These are phyloP conservation scores for Phlogophora meticulosa DNA, from an alignment of 2,888 invertebrate genomes.

Conservation along the genomic window DNA sequence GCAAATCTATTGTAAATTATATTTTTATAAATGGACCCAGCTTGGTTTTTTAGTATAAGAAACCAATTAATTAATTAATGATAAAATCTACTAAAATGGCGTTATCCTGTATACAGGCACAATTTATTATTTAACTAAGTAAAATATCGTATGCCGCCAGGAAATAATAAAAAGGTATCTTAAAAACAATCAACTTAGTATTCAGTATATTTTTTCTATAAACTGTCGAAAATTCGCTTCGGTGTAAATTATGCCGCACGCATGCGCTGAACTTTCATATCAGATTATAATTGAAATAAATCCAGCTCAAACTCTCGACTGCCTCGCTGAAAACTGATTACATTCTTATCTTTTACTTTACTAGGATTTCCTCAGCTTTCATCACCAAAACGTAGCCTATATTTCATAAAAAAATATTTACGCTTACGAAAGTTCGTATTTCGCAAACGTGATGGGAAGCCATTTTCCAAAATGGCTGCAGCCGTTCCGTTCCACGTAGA, in stretches of 20 bases:
- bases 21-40: conserved; percentile 6
- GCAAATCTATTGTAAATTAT: conserved; percentile 14
- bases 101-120: background rate
- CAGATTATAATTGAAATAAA: conserved; percentile 90
- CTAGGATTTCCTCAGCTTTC: conserved; percentile 62
- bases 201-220: background rate
- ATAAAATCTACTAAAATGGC: background rate
- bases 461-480: conserved; percentile 67
- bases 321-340: conserved; percentile 83
- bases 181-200: background rate
- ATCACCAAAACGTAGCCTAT: conserved; percentile 32
- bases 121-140: too few species aligned
- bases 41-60: background rate
- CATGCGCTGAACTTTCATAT: conserved; percentile 82
- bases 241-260: conserved; percentile 81
- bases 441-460: conserved; percentile 28
- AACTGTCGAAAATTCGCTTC: conserved; percentile 43
- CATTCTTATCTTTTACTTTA: conserved; percentile 78
- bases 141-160: too few species aligned
- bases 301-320: conserved; percentile 81
- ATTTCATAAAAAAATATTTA: conserved; percentile 39
- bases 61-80: background rate
- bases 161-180: background rate
- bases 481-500: conserved; percentile 64
- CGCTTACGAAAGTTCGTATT: conserved; percentile 11